These are phyloP conservation scores for Fragum fragum DNA, from an alignment of 2,888 invertebrate species.

Conservation along the genomic window DNA sequence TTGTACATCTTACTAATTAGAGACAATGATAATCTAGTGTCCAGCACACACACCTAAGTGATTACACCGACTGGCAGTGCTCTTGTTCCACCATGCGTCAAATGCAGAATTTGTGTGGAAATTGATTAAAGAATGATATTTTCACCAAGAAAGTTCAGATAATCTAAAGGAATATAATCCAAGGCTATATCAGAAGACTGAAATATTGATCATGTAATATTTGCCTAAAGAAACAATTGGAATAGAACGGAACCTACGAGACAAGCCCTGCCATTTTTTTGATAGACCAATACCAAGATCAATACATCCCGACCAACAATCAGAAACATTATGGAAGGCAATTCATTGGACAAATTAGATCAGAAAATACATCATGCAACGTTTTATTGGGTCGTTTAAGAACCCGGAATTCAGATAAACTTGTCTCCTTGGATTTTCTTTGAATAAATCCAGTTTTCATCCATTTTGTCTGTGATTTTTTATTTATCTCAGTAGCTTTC, in stretches of 20 bases:
- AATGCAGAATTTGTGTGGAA: too few relatives aligned
- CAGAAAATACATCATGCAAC: conserved; percentile 31
- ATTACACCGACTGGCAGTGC: too few relatives aligned
- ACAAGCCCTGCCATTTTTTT: conserved; percentile 2
- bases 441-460: neutral
- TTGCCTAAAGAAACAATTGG: conserved; percentile 6
- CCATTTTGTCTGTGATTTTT: neutral
- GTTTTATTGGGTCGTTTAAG: conserved; percentile 18
- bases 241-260: conserved; percentile 6
- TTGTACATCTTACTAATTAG: too few relatives aligned
- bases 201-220: conserved; percentile 4
- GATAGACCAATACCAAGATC: conserved; percentile 4
- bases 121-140: too few relatives aligned
- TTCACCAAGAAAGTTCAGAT: neutral
- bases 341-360: conserved; percentile 24
- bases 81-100: too few relatives aligned
- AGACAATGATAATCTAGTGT: too few relatives aligned
- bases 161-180: neutral
- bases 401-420: conserved; percentile 7
- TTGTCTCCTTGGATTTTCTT: neutral
- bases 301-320: conserved; percentile 17
- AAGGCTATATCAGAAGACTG: conserved; percentile 3
- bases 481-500: too few relatives aligned
- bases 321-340: conserved; percentile 13
- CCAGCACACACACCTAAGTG: too few relatives aligned